Evolutionary conservation across 2,797 vertebrate species (phyloP).

Genomic region (Poeciliopsis presidionis): DNA sequence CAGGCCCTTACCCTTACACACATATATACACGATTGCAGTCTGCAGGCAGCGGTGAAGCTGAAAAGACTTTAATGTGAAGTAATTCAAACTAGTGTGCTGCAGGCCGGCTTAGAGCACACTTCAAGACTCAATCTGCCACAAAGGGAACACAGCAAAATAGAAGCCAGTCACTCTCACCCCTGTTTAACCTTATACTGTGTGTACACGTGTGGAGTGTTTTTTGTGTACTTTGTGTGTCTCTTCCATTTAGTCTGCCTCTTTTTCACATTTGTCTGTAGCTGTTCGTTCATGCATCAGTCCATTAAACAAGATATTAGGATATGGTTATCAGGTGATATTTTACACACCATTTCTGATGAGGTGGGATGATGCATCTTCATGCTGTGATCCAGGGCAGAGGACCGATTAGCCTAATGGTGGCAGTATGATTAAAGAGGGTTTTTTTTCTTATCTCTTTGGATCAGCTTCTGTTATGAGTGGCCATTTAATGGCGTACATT

Average conservation of each 20-base stretch:
- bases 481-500: background rate
- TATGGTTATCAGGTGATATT: slow-evolving; percentile 50
- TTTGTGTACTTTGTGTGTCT: slow-evolving; percentile 18
- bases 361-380: slow-evolving; percentile 47
- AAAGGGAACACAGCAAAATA: slow-evolving; percentile 59
- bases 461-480: slow-evolving; percentile 6
- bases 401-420: slow-evolving; percentile 37
- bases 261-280: slow-evolving; percentile 22
- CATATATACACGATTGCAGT: slow-evolving; percentile 53
- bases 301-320: slow-evolving; percentile 50
- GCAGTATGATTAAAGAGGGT: slow-evolving; percentile 2
- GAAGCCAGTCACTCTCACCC: slow-evolving; percentile 64
- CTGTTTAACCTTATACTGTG: slow-evolving; percentile 58
- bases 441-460: background rate
- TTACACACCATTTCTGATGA: slow-evolving; percentile 51
- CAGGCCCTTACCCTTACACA: slow-evolving; percentile 12
- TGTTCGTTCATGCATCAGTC: slow-evolving; percentile 34
- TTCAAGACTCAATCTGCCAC: slow-evolving; percentile 63
- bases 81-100: slow-evolving; percentile 63
- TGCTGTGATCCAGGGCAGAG: slow-evolving; percentile 22
- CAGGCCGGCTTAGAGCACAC: slow-evolving; percentile 60
- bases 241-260: slow-evolving; percentile 14
- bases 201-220: background rate
- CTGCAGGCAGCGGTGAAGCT: slow-evolving; percentile 53
- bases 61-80: slow-evolving; percentile 71